Base-by-base conservation (phyloP, 2,113 vertebrate species). In the Stigmatopora argus region DNA sequence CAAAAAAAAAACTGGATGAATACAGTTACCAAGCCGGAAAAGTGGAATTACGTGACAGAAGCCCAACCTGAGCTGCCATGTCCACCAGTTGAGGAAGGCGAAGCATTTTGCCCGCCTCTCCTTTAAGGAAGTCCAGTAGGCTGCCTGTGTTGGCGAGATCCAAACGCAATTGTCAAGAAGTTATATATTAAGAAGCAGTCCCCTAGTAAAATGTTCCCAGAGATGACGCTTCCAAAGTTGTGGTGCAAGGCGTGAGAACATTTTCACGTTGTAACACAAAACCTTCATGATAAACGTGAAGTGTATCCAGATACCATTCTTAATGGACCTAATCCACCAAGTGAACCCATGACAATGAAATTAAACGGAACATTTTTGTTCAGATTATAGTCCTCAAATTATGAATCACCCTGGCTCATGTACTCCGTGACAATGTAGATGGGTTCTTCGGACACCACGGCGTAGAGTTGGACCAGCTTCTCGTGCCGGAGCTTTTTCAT, bases 381-480 rank as follows among this genome's bases (percentile, higher is more conserved):
- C 7, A 23, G 23, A 26, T 13, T 12, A 13, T 12, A 26, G 12
- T 56, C 19, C 19, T 21, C 9, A 12, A 18, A 15, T 57, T 18
- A 41, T 19, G n/a, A 58, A 56, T 7, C 79, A 98, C 96, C 96
- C 91, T 97, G 94, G 87, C 92, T 94, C 96, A 98, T 98, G 80
- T 95, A 98, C 82, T 97, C 96, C 0, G 96, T 98, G 65, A 98
- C 96, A 0, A 98, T 98, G 80, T 97, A 98, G 80, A 98, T 98
- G 59, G 96, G 96, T 67, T 98, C 96, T 83, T 98, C 94, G 0
- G 96, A 97, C 70, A 98, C 96, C 47, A 98, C 96, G 0, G 96
- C 96, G 0, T 96, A 98, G 34, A 98, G 89, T 89, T 97, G 96
- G 10, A 98, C 96, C 80, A 98, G 87, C 78, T 98, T 98, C 91